Conservation (phyloP, 30 jellyfish, hydroid and myxozoan genomes). For the Haliclystus octoradiatus region DNA sequence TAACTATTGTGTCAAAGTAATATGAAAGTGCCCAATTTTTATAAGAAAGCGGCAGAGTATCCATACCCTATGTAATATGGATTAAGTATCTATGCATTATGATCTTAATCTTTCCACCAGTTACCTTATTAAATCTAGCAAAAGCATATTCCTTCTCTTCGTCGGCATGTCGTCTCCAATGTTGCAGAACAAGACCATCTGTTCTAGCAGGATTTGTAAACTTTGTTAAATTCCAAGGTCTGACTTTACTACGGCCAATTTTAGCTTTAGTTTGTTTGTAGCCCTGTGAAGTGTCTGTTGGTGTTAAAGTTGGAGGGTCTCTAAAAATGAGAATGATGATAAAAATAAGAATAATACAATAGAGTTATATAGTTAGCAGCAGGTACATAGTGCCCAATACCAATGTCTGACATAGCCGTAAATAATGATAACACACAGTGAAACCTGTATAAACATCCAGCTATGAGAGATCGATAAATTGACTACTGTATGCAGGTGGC, state of each 20-base stretch:
- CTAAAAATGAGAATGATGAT: slow-evolving; percentile 6
- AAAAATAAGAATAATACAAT: no score
- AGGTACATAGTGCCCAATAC: slow-evolving; percentile 17
- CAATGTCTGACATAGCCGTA: slow-evolving; percentile 13
- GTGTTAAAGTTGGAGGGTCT: slow-evolving; percentile 84
- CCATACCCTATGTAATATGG: no score
- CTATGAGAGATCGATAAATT: not conserved
- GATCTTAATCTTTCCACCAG: not conserved
- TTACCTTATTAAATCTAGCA: slow-evolving; percentile 68
- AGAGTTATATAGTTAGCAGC: slow-evolving; percentile 16
- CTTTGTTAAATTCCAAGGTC: slow-evolving; percentile 63
- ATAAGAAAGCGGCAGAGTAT: no score
- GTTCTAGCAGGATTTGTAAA: slow-evolving; percentile 65
- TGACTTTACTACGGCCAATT: slow-evolving; percentile 81
- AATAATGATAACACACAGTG: slow-evolving; percentile 1
- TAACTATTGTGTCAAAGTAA: no score
- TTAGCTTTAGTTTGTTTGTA: slow-evolving; percentile 82
- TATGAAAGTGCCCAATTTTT: no score
- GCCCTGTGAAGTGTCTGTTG: slow-evolving; percentile 67
- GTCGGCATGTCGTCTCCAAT: slow-evolving; percentile 70
- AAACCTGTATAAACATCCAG: no score
- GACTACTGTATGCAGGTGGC: not conserved
- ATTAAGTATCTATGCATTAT: no score
- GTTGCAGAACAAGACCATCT: slow-evolving; percentile 50
- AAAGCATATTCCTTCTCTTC: slow-evolving; percentile 73